Evolutionary conservation across 1,140 invertebrate species (phyloP).

Genomic region (Lasioglossum baleicum): DNA sequence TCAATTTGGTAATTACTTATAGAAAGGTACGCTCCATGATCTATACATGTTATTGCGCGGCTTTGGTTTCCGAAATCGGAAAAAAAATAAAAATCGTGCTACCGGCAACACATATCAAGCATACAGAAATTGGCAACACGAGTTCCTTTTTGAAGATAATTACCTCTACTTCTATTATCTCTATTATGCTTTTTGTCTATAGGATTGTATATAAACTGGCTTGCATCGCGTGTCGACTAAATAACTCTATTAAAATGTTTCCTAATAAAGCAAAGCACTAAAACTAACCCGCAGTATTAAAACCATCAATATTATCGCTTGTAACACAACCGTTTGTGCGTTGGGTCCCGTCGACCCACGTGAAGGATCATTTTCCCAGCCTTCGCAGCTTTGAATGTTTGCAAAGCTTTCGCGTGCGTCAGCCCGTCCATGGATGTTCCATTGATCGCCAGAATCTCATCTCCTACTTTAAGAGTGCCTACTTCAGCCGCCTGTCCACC

Average conservation of each 20-base stretch:
- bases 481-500: slow-evolving; percentile 85
- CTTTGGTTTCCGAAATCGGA: too few relatives aligned
- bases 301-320: slow-evolving; percentile 56
- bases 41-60: too few relatives aligned
- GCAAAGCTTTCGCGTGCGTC: slow-evolving; percentile 84
- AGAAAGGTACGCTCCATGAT: too few relatives aligned
- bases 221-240: not conserved
- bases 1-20: too few relatives aligned
- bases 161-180: too few relatives aligned
- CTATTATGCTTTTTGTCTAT: not conserved
- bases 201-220: not conserved
- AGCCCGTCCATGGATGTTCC: slow-evolving; percentile 82
- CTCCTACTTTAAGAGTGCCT: slow-evolving; percentile 82
- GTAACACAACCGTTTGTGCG: slow-evolving; percentile 75
- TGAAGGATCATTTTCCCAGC: slow-evolving; percentile 83
- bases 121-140: too few relatives aligned
- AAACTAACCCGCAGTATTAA: slow-evolving; percentile 71
- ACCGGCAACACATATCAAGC: too few relatives aligned
- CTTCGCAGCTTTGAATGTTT: slow-evolving; percentile 84
- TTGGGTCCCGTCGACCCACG: slow-evolving; percentile 79
- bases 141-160: too few relatives aligned
- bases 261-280: slow-evolving; percentile 69
- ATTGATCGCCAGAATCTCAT: slow-evolving; percentile 86
- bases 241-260: not conserved
- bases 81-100: too few relatives aligned